Evolutionary conservation across 2,113 vertebrate species (phyloP).

Genomic region (Dendrocopos noguchii): DNA sequence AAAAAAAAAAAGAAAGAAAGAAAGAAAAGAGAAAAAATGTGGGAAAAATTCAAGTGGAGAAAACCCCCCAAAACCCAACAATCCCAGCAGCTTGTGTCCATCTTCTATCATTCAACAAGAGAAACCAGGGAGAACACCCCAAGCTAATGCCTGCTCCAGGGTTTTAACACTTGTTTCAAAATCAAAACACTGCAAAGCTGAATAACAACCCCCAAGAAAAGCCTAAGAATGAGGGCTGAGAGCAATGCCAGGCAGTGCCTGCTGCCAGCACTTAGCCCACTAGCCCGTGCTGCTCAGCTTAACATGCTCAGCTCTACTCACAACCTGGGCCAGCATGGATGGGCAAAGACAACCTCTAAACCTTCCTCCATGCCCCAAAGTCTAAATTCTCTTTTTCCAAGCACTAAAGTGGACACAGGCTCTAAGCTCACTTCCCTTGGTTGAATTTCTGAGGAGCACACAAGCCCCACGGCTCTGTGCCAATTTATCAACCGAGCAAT

Average conservation of each 20-base stretch:
- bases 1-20: background rate
- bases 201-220: background rate
- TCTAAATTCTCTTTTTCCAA: background rate
- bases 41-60: background rate
- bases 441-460: conserved; percentile 27
- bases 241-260: background rate
- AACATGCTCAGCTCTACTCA: background rate
- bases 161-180: background rate
- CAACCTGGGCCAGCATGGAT: background rate
- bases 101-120: background rate
- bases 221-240: background rate
- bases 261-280: background rate
- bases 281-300: background rate
- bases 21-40: background rate
- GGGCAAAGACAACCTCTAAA: background rate
- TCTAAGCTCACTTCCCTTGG: background rate
- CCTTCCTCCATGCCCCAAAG: background rate
- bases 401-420: background rate
- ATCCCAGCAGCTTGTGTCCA: background rate
- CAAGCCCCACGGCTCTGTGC: background rate
- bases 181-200: background rate
- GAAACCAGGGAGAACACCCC: background rate
- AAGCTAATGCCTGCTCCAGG: background rate
- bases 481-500: conserved; percentile 41
- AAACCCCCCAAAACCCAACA: background rate